These are phyloP conservation scores for Enteromius paludinosus DNA, from an alignment of 2,797 vertebrate species.

Conservation along the genomic window DNA sequence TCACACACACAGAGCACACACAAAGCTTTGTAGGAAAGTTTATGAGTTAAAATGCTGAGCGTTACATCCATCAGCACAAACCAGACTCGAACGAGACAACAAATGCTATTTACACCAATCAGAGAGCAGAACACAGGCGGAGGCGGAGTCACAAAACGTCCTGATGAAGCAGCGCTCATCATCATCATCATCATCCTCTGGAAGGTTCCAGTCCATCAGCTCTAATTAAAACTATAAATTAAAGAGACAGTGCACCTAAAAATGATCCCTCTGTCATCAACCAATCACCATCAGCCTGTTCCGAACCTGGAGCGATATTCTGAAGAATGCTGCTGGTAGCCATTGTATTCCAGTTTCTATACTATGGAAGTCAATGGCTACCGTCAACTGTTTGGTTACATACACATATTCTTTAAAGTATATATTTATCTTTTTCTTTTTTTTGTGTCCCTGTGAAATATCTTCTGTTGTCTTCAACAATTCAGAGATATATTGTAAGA, in stretches of 20 bases:
- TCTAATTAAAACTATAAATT: conserved; percentile 7
- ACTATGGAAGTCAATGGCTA: not conserved
- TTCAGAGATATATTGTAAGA: not conserved
- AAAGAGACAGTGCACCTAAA: not conserved
- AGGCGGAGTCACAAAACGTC: not conserved
- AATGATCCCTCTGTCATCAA: not conserved
- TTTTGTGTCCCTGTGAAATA: no score
- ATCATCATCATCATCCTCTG: not conserved
- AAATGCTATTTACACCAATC: conserved; percentile 23
- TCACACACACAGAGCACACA: not conserved
- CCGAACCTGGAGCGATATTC: not conserved
- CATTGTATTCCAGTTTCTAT: not conserved
- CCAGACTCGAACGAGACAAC: not conserved
- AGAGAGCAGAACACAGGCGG: not conserved
- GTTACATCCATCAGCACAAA: conserved; percentile 40
- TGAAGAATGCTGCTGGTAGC: not conserved
- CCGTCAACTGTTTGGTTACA: not conserved
- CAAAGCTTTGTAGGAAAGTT: conserved; percentile 55
- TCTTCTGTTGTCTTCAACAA: not conserved
- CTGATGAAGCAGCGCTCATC: not conserved
- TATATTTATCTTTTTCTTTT: not conserved
- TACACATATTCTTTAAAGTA: not conserved
- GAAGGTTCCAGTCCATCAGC: conserved; percentile 5
- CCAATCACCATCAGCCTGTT: not conserved
- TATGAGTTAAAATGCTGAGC: conserved; percentile 59